phyloP scores from a whole-genome alignment of 2,888 invertebrate species.

The Oscheius myriophilus region DNA sequence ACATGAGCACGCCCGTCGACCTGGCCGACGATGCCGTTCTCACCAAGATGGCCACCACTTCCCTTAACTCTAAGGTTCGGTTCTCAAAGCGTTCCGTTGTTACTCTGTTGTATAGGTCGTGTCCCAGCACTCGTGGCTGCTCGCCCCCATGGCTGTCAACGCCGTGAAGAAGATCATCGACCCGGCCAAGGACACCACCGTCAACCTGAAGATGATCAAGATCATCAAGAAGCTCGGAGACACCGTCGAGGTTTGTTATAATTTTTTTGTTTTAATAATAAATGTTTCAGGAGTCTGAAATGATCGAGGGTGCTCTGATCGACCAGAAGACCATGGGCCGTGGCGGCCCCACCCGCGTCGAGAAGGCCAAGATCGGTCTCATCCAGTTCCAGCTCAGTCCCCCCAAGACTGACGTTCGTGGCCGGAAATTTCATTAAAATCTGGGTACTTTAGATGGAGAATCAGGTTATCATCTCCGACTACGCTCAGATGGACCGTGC shows the following conservation, averaged over 20 bases:
- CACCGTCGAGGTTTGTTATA: slow-evolving; percentile 56
- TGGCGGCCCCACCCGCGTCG: slow-evolving; percentile 90
- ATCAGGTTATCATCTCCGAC: slow-evolving; percentile 90
- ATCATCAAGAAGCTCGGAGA: slow-evolving; percentile 91
- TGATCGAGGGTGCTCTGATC: slow-evolving; percentile 93
- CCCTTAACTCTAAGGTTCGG: slow-evolving; percentile 89
- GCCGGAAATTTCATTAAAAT: neutral
- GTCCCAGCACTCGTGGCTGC: slow-evolving; percentile 91
- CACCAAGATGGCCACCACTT: slow-evolving; percentile 93
- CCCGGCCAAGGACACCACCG: slow-evolving; percentile 80
- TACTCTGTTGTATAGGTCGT: slow-evolving; percentile 80
- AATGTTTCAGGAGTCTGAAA: slow-evolving; percentile 85
- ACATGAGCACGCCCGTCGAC: slow-evolving; percentile 86
- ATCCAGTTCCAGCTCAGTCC: slow-evolving; percentile 99
- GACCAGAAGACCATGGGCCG: slow-evolving; percentile 85
- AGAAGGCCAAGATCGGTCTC: slow-evolving; percentile 96
- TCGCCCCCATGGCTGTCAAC: slow-evolving; percentile 96
- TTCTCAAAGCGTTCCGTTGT: slow-evolving; percentile 1
- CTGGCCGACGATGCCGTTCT: slow-evolving; percentile 86
- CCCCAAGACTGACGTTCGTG: slow-evolving; percentile 92
- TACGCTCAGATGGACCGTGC: slow-evolving; percentile 99
- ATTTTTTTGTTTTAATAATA: slow-evolving; percentile 70
- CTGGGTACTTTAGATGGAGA: slow-evolving; percentile 83
- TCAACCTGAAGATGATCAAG: slow-evolving; percentile 91
- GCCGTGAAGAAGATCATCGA: slow-evolving; percentile 89